A percentile compares a stretch with the other conserved stretches of the same genome.
Evolutionary conservation across 2,888 invertebrate species (phyloP).

Genomic region (Oscheius sp.): DNA sequence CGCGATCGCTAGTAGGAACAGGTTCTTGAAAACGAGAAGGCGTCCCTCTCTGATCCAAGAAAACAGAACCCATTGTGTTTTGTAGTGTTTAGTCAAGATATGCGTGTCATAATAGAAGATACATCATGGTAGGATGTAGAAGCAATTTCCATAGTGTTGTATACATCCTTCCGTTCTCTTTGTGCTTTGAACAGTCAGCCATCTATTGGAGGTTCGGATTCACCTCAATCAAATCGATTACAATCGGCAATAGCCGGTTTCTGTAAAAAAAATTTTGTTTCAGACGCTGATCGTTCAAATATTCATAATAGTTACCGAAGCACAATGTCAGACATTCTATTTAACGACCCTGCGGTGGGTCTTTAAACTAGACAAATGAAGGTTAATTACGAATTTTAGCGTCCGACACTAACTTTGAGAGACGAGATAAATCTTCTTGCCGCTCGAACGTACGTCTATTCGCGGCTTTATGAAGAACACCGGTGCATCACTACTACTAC

Average conservation of each 20-base stretch:
- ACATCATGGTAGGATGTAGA: too few species aligned
- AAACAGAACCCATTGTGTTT: background rate
- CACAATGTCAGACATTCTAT: slow-evolving; percentile 7
- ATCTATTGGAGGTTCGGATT: background rate
- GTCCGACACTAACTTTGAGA: background rate
- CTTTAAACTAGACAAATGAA: background rate
- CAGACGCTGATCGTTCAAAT: slow-evolving; percentile 6
- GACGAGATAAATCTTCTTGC: slow-evolving; percentile 3
- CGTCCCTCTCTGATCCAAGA: background rate
- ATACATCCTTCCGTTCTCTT: too few species aligned
- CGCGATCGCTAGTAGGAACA: background rate
- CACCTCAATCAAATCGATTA: slow-evolving; percentile 2
- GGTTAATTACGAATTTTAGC: background rate
- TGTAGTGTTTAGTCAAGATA: too few species aligned
- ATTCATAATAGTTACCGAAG: slow-evolving; percentile 9
- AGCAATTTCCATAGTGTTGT: too few species aligned
- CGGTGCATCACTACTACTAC: too few species aligned
- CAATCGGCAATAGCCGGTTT: background rate
- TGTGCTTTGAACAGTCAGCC: background rate
- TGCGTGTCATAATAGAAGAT: background rate
- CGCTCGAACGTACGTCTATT: background rate
- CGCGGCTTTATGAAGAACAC: background rate
- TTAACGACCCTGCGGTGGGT: slow-evolving; percentile 2
- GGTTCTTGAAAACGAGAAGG: slow-evolving; percentile 1
- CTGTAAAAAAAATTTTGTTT: slow-evolving; percentile 9